A percentile compares a stretch with the other conserved stretches of the same genome.
Conservation (phyloP, 1,140 invertebrate species). For the Platyscapa corneri region DNA sequence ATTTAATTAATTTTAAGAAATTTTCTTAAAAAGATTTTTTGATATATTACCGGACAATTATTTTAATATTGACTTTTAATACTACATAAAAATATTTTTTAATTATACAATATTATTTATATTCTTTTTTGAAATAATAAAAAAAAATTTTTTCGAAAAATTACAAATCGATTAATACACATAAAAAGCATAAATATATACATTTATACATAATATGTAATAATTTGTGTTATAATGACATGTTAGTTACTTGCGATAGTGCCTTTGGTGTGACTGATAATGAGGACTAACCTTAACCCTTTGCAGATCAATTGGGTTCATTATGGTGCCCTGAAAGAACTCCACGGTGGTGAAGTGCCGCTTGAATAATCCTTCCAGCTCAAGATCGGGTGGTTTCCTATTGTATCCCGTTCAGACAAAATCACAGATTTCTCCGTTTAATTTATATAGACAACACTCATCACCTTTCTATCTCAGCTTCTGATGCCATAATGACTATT, state of each 20-base stretch:
- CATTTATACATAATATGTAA: too few species aligned
- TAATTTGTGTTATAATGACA: conserved; percentile 5
- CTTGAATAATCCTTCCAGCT: conserved; percentile 99
- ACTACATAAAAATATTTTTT: too few species aligned
- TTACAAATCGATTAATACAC: background rate
- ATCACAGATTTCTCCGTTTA: conserved; percentile 64
- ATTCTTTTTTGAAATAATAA: background rate
- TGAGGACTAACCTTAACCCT: conserved; percentile 93
- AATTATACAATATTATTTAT: background rate
- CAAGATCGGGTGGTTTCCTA: conserved; percentile 95
- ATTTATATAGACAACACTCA: conserved; percentile 59
- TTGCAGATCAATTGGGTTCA: conserved; percentile 99
- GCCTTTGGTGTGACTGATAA: conserved; percentile 38
- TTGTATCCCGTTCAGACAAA: conserved; percentile 63
- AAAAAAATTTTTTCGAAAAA: background rate
- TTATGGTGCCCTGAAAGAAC: conserved; percentile 99
- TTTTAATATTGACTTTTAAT: too few species aligned
- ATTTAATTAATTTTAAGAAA: too few species aligned
- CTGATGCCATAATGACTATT: conserved; percentile 29
- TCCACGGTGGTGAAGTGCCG: conserved; percentile 99
- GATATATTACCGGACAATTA: too few species aligned
- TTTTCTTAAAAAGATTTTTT: too few species aligned
- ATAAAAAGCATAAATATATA: background rate
- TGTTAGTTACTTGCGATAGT: conserved; percentile 56
- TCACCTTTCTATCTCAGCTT: conserved; percentile 60